Evolutionary conservation across 2,113 vertebrate species (phyloP), one percentile per base, ranked within the genome.

Genomic region (Danionella cerebrum): DNA sequence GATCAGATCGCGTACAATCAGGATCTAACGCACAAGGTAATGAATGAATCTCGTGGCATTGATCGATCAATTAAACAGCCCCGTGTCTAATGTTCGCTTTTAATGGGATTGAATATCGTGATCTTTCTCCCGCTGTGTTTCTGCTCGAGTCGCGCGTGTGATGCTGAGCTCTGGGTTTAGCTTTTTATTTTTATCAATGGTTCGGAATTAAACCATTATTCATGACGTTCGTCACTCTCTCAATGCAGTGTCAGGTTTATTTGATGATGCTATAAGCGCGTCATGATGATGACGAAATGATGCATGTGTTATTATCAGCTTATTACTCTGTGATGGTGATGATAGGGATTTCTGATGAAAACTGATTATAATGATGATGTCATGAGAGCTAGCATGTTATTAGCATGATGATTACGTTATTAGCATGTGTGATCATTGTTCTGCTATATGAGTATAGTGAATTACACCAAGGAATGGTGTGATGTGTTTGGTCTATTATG

Each of bases 11-110:
- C 66, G 14, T 71, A 75, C 47, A 60, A 75, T 45, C 60, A 75
- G 42, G 69, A 71, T 31, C 18, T 75, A 21, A 75, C 73, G 4
- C 73, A 75, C 57, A 75, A 75, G 73, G 73, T 75, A 66, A 64
- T 5, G 0, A 36, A 7, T n/a, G n/a, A n/a, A n/a, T n/a, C n/a
- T n/a, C n/a, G n/a, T n/a, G n/a, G n/a, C 13, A 36, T 7, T 55
- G 1, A 55, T 36, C 12, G 4, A 38, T 4, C 10, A 2, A 21
- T 55, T 12, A 36, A 11, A 4, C 51, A 3, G 0, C 8, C 14
- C n/a, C n/a, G n/a, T n/a, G n/a, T n/a, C n/a, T n/a, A n/a, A n/a
- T n/a, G n/a, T n/a, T n/a, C n/a, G n/a, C n/a, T n/a, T n/a, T n/a
- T n/a, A n/a, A n/a, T n/a, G n/a, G n/a, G n/a, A n/a, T n/a, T n/a